Evolutionary conservation across 2,888 invertebrate genomes (phyloP), one percentile per base, ranked within the genome.

Genomic region (Leistus spinibarbis): DNA sequence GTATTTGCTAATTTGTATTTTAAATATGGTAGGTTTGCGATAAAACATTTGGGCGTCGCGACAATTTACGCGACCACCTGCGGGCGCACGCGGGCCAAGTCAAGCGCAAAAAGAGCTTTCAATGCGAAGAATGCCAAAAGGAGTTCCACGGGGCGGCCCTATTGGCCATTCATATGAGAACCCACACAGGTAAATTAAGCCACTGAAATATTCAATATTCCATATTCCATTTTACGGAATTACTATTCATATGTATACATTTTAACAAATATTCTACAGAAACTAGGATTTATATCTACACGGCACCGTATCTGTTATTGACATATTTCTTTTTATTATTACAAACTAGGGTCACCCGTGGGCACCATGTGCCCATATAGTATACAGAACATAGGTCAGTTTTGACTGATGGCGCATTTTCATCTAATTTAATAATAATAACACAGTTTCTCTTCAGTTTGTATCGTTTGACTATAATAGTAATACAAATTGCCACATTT

Each of bases 21-120:
- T n/a, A 20, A 13, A 70, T 64, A 76, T 77, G 84, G 69, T 82
- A 91, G 91, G 90, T 92, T 53, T 92, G 92, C 80, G 83, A 87
- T 67, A 88, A 90, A 80, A 84, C 83, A 77, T 92, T 92, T 80
- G 90, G 91, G 20, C 89, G 93, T 77, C 93, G 92, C 80, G 93
- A 93, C 81, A 93, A 93, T 83, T 85, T 93, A 70, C 88, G 92
- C 1, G 91, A 91, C 76, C 93, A 93, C 86, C 84, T 93, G 27
- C 87, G 92, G 75, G 89, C 88, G 17, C 93, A 93, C 81, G 89
- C 90, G n/a, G 90, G 91, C 0, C 88, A 90, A 74, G 81, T 73
- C 75, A 86, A 83, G 84, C 86, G 87, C 78, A 85, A 89, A 56
- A 88, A 89, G 67, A 88, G 88, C 73, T 90, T 88, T 79, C 86